A percentile compares a stretch with the other conserved stretches of the same genome.
These are phyloP conservation scores for Aratinga solstitialis DNA, from an alignment of 2,797 vertebrate genomes.

Conservation along the genomic window DNA sequence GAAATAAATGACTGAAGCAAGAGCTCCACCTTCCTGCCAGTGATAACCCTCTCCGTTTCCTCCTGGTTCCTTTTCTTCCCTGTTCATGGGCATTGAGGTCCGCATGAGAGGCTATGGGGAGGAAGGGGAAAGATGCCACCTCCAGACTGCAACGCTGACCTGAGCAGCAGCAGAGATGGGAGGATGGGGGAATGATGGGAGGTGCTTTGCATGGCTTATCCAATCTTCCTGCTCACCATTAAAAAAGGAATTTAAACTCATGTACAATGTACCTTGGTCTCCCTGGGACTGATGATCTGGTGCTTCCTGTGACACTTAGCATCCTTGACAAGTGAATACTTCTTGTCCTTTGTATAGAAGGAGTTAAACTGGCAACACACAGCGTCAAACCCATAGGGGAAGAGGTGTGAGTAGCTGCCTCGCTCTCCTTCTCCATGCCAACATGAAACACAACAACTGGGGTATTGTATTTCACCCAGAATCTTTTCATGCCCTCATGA, in stretches of 20 bases:
- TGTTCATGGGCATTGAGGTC: background rate
- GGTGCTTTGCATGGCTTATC: fast-evolving
- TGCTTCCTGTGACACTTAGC: background rate
- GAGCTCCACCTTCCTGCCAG: background rate
- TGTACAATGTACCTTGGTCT: fast-evolving
- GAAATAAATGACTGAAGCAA: background rate
- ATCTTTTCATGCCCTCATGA: background rate
- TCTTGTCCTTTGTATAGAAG: background rate
- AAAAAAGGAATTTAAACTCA: fast-evolving
- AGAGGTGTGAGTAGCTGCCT: background rate
- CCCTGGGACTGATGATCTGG: background rate
- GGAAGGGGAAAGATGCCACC: background rate
- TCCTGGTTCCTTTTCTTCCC: background rate
- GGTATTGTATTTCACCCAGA: background rate
- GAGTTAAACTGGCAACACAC: background rate
- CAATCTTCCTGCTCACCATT: background rate
- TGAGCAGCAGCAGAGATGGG: background rate
- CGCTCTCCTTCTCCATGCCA: background rate
- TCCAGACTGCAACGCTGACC: background rate
- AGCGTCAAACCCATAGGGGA: background rate
- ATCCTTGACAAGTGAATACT: background rate
- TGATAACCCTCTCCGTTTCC: background rate
- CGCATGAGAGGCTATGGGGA: fast-evolving
- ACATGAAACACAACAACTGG: background rate
- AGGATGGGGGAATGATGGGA: background rate